Base-by-base conservation (phyloP, 2,888 invertebrate species). In the Bombyx huttoni region DNA sequence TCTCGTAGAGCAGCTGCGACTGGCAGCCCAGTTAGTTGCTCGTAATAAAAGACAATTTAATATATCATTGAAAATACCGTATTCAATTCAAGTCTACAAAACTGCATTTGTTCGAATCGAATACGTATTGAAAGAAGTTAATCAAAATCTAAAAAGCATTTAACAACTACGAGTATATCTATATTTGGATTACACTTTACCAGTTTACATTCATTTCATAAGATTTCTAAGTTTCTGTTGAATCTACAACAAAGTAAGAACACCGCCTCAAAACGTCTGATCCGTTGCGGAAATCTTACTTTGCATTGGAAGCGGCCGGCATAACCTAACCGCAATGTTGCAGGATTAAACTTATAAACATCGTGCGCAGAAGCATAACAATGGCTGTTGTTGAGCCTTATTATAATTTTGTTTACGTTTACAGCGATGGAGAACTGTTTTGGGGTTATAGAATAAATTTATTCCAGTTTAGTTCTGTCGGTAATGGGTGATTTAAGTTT, bases 251-350 rank as follows among this genome's bases (percentile, higher is more conserved):
- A 49, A 48, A 34, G 14, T n/a, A 34, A 49, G 48, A 46, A 47
- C 33, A 14, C 51, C 24, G n/a, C n/a, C n/a, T n/a, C n/a, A n/a
- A n/a, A 47, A 34, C 45, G 34, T 51, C 51, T 51, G 48, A 52
- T 46, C 48, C 46, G 46, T 35, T 55, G 55, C 58, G 61, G 55
- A 56, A 59, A 52, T 54, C 54, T 56, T 58, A 63, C 59, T 67
- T 66, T 62, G 60, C 64, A 65, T 65, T 59, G 62, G 58, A 64
- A 65, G 60, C 63, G 53, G 53, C 54, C 54, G 53, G 57, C 54
- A 56, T 56, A 49, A 49, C 47, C 40, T 12, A 24, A 12, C 33
- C 45, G 45, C 50, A 48, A 34, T 48, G 48, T 48, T 46, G 48
- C 34, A 34, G 48, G 45, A 13, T 52, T 48, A 49, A 40, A 50